These are phyloP conservation scores for Tokudaia tokunoshimensis DNA, from an alignment of 2,797 vertebrate species.

Conservation along the genomic window DNA sequence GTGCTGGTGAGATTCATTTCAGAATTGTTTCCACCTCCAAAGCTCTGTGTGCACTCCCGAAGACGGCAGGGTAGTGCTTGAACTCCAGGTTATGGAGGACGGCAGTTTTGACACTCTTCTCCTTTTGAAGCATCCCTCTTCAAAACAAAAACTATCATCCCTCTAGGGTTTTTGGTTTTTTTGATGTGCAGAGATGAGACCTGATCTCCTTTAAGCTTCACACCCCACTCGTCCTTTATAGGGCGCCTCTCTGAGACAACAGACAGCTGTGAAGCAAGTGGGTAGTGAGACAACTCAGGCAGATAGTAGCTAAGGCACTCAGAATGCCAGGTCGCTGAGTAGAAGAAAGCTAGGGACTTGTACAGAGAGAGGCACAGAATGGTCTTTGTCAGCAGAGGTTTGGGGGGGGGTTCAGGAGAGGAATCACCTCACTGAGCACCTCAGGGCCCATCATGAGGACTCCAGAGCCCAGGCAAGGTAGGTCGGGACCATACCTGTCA, in stretches of 20 bases:
- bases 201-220: not conserved
- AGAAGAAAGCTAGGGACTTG: not conserved
- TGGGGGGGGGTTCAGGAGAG: not conserved
- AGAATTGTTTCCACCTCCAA: not conserved
- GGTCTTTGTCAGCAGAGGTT: not conserved
- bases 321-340: rapidly evolving
- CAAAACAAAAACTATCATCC: not conserved
- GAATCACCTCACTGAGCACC: not conserved
- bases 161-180: not conserved
- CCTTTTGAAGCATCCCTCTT: slow-evolving; percentile 20
- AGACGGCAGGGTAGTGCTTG: not conserved
- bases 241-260: not conserved
- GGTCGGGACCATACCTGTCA: not conserved
- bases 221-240: not conserved
- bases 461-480: not conserved
- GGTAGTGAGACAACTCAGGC: not conserved
- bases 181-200: slow-evolving; percentile 39
- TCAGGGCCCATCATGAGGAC: not conserved
- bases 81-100: not conserved
- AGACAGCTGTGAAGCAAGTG: not conserved
- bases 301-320: not conserved
- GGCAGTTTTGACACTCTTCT: not conserved
- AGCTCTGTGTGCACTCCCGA: not conserved
- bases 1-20: not conserved
- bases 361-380: not conserved